Conservation (phyloP, 2,888 invertebrate genomes). For the Synergus umbraculus region DNA sequence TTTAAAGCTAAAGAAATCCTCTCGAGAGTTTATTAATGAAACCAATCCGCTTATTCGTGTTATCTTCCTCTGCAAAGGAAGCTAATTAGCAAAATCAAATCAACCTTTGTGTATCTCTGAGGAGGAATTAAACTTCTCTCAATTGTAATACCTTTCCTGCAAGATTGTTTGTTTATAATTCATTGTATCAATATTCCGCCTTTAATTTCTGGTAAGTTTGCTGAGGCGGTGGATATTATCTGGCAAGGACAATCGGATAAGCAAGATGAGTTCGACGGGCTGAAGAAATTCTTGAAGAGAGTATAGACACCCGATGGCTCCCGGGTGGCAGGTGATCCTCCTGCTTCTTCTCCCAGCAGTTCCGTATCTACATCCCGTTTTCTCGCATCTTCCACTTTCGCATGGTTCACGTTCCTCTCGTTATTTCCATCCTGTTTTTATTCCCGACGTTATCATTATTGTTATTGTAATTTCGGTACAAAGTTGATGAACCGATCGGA, state of each 20-base stretch:
- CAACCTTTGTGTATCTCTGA: neutral
- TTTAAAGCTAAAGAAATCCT: constrained; percentile 23
- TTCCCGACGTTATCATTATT: constrained; percentile 63
- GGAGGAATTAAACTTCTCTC: neutral
- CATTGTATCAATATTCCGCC: neutral
- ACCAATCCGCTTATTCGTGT: constrained; percentile 3
- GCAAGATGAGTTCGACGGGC: constrained; percentile 10
- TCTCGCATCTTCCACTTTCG: constrained; percentile 37
- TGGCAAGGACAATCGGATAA: constrained; percentile 23
- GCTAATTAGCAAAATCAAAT: neutral
- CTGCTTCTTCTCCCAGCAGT: constrained; percentile 1
- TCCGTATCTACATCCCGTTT: constrained; percentile 23
- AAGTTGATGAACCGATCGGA: constrained; percentile 65
- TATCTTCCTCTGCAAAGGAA: constrained; percentile 2
- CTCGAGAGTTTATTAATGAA: constrained; percentile 30
- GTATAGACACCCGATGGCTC: constrained; percentile 32
- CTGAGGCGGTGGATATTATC: neutral
- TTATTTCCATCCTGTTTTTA: constrained; percentile 41
- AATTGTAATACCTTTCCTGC: neutral
- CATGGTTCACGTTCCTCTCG: constrained; percentile 41
- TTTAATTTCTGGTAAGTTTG: neutral
- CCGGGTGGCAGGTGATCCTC: constrained; percentile 30
- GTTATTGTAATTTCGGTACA: constrained; percentile 70
- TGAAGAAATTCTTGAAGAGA: constrained; percentile 28
- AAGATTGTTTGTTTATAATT: neutral